Base-by-base conservation (phyloP, 2,888 invertebrate species). In the Neoascia interrupta region DNA sequence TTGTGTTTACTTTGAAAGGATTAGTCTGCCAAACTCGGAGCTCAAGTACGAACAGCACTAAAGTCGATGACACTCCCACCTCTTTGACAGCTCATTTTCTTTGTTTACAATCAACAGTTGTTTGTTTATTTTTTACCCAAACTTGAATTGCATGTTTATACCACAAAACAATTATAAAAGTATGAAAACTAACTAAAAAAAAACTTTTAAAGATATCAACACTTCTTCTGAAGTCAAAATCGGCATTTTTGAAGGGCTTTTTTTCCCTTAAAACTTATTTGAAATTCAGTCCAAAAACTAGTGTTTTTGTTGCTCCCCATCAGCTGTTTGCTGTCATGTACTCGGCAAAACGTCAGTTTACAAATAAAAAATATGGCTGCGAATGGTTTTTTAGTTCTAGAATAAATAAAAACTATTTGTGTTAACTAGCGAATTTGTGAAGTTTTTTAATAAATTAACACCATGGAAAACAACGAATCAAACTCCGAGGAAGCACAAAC, bases 351-450 rank as follows among this genome's bases (percentile, higher is more conserved):
- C 28, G 64, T 76, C 64, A 64, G 45, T 58, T 64, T 31, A 64
- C 19, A 58, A 58, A 49, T 58, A 49, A 76, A 58, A 61, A 76
- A 72, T 16, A 76, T 76, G 76, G 76, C 76, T 72, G 72, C 70
- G 31, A 16, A 34, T 58, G 41, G 53, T 13, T 21, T 23, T 11
- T 54, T 26, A 10, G 13, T 3, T 26, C 18, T 49, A 11, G 2
- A 36, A 8, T n/a, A 58, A 72, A 31, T 43, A 72, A n/a, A n/a
- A n/a, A 54, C 63, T 51, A 21, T 56, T 39, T 37, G n/a, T 61
- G 19, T 37, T 26, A 51, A 43, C 21, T 49, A 23, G 19, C 39
- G 10, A 18, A 39, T 63, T 23, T 28, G 28, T 23, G 23, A n/a
- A 16, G 3, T 13, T 36, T 18, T 53, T 41, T 10, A 31, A 39